Percentiles rank a stretch among this genome's conserved stretches.
These are phyloP conservation scores for Meloidogyne exigua DNA, from an alignment of 1,140 invertebrate species.

Conservation along the genomic window DNA sequence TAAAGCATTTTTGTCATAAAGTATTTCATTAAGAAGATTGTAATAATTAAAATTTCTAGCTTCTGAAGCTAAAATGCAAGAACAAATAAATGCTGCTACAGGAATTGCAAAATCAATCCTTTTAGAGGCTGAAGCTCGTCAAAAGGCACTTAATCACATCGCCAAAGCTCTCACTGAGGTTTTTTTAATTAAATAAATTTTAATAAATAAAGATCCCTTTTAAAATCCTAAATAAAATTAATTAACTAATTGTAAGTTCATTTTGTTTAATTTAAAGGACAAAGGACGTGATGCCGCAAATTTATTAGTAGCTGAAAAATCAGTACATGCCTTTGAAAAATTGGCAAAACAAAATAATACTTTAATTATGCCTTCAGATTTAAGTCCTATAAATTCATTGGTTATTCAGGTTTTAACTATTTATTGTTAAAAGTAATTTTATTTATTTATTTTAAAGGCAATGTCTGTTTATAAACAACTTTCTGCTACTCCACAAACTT, in stretches of 20 bases:
- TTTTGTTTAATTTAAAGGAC: not conserved
- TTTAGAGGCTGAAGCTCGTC: slow-evolving; percentile 79
- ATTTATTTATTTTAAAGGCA: slow-evolving; percentile 36
- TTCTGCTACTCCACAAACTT: slow-evolving; percentile 5
- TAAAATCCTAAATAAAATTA: too few relatives aligned
- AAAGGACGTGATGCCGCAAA: slow-evolving; percentile 35
- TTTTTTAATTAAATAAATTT: not conserved
- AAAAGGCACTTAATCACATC: slow-evolving; percentile 66
- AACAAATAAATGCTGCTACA: slow-evolving; percentile 81
- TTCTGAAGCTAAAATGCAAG: slow-evolving; percentile 67
- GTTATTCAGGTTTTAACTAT: slow-evolving; percentile 18
- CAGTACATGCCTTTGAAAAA: slow-evolving; percentile 47
- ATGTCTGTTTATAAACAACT: slow-evolving; percentile 52
- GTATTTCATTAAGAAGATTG: too few relatives aligned
- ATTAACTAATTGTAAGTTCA: too few relatives aligned
- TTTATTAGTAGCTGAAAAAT: slow-evolving; percentile 45
- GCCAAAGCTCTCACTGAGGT: slow-evolving; percentile 18
- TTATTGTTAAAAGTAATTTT: not conserved
- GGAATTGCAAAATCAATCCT: slow-evolving; percentile 84
- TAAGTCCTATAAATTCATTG: slow-evolving; percentile 19
- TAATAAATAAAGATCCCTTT: not conserved
- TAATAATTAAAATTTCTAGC: slow-evolving; percentile 67
- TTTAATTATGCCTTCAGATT: slow-evolving; percentile 78
- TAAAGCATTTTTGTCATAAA: too few relatives aligned
- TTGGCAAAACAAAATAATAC: slow-evolving; percentile 90